These are phyloP conservation scores for Sarcophaga rosellei DNA, from an alignment of 2,888 invertebrate species.

Conservation along the genomic window DNA sequence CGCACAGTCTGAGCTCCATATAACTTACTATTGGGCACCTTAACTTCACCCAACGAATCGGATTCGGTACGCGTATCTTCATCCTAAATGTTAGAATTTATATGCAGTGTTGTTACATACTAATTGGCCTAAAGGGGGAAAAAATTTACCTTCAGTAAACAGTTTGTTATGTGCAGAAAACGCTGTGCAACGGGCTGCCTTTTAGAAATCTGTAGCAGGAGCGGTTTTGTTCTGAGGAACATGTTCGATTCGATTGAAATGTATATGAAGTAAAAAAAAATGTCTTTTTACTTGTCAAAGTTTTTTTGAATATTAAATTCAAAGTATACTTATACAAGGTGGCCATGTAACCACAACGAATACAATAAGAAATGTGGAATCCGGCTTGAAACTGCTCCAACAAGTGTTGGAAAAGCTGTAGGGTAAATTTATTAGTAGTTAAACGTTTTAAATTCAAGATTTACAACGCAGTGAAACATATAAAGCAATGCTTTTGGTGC, in stretches of 20 bases:
- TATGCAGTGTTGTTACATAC: background rate
- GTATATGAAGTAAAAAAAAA: background rate
- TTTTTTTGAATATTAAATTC: background rate
- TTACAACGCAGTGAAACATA: too few relatives aligned
- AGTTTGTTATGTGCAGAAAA: background rate
- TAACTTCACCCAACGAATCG: conserved; percentile 97
- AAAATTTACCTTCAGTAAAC: background rate
- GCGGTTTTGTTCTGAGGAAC: background rate
- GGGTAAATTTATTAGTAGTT: too few relatives aligned
- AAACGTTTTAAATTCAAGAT: too few relatives aligned
- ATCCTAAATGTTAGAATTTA: background rate
- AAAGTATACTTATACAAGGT: too few relatives aligned
- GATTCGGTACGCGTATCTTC: conserved; percentile 82
- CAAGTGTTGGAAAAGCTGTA: too few relatives aligned
- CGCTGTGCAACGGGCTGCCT: background rate
- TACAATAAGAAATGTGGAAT: too few relatives aligned
- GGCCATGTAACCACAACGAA: too few relatives aligned
- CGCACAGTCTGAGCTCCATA: conserved; percentile 98
- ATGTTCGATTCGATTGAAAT: background rate
- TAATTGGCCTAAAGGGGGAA: background rate
- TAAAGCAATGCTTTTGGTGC: too few relatives aligned
- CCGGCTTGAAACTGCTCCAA: too few relatives aligned
- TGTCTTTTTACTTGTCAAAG: background rate
- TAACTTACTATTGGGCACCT: conserved; percentile 93
- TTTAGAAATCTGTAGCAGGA: background rate